These are phyloP conservation scores for Ichneumon xanthorius DNA, from an alignment of 2,888 invertebrate species.

Conservation along the genomic window DNA sequence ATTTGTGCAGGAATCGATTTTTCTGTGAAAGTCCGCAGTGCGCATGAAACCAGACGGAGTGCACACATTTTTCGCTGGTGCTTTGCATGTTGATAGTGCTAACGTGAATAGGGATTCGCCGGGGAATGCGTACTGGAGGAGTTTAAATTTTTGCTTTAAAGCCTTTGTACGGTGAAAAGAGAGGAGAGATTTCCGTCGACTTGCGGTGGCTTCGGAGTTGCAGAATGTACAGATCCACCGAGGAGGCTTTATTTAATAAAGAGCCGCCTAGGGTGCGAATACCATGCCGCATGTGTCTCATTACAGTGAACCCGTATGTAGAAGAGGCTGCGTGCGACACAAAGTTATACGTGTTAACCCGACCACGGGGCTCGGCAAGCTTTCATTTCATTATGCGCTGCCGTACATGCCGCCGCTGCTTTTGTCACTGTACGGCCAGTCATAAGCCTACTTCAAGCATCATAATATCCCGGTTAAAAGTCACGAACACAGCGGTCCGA, in stretches of 20 bases:
- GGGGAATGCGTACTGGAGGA: constrained; percentile 2
- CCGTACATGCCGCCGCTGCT: constrained; percentile 33
- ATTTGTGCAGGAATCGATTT: background rate
- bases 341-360: constrained; percentile 27
- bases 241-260: constrained; percentile 53
- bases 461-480: background rate
- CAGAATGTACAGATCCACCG: background rate
- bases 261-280: constrained; percentile 45
- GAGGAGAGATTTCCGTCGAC: constrained; percentile 17
- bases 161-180: background rate
- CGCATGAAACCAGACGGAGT: background rate
- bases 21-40: background rate
- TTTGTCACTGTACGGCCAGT: constrained; percentile 12
- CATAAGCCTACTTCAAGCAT: constrained; percentile 1
- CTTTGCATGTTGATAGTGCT: background rate
- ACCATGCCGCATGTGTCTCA: constrained; percentile 34
- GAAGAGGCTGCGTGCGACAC: constrained; percentile 14
- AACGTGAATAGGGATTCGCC: constrained; percentile 5
- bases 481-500: background rate
- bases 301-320: constrained; percentile 31
- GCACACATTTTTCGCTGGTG: background rate
- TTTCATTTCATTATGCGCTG: constrained; percentile 31
- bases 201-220: constrained; percentile 5
- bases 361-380: constrained; percentile 22
- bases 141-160: constrained; percentile 2